Base-by-base conservation (phyloP, 2,113 vertebrate genomes). In the Tragelaphus buxtoni region DNA sequence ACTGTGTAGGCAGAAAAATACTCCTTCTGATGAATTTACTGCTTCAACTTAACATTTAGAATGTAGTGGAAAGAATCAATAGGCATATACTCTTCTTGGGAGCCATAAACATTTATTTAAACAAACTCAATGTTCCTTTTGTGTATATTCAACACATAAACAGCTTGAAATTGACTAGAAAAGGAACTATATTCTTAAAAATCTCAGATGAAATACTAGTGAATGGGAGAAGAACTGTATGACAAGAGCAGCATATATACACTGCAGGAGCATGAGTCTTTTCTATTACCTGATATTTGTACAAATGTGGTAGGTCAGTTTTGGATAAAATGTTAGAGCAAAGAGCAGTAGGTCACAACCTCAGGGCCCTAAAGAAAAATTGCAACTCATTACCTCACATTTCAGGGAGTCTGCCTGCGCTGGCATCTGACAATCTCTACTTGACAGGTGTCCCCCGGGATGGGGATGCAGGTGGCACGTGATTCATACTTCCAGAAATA, bases 61-160 rank as follows among this genome's bases (percentile, higher is more conserved):
- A 97, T 51, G 72, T 49, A 88, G 28, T 95, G 0, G 28, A 96
- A 93, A 92, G 88, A 95, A 88, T 90, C 39, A 77, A 87, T 9
- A 87, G 77, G 32, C 49, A 45, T 53, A 45, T 81, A 60, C 35
- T 60, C 58, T 97, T 91, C 61, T 77, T 82, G 47, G 49, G 82
- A 93, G 53, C n/a, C 85, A 94, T 94, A 86, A 95, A 83, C 32
- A 28, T 97, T 47, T 63, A 83, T 69, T 97, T 58, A 95, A 98
- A 92, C 87, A 65, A 88, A 97, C 74, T 80, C n/a, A 35, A 4
- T 63, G 16, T n/a, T 82, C 96, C 17, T 93, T 95, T 87, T 95
- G 69, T 91, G 55, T 39, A 80, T 53, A 51, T 82, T 60, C 32
- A 45, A 58, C 65, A 83, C 79, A 86, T 17, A 86, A 81, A 53